Evolutionary conservation across 2,113 vertebrate species (phyloP).

Genomic region (Catagonus wagneri): DNA sequence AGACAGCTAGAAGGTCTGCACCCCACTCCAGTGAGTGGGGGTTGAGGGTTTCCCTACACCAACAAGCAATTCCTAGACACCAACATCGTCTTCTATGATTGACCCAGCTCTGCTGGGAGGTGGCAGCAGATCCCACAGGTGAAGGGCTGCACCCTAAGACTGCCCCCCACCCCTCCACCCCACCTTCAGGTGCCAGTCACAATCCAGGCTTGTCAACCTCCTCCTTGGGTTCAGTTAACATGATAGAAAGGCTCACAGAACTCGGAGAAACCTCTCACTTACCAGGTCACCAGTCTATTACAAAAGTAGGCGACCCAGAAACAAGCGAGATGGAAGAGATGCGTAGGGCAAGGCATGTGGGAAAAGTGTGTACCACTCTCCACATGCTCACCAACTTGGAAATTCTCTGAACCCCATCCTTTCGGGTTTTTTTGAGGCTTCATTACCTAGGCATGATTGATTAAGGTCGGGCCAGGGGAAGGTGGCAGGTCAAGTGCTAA

Average conservation of each 20-base stretch:
- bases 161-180: too few relatives aligned
- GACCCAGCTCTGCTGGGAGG: background rate
- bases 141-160: background rate
- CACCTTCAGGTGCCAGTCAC: background rate
- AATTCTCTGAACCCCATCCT: background rate
- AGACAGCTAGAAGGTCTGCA: background rate
- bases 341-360: background rate
- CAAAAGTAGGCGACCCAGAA: background rate
- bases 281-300: background rate
- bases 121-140: background rate
- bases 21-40: background rate
- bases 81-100: background rate
- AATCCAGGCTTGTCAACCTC: background rate
- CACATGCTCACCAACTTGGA: background rate
- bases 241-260: background rate
- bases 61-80: background rate
- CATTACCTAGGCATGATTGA: background rate
- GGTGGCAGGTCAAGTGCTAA: too few relatives aligned
- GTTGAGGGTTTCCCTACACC: background rate
- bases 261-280: background rate
- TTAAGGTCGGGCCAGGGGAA: too few relatives aligned
- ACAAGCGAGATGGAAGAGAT: background rate
- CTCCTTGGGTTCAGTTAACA: background rate
- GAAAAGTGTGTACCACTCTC: background rate
- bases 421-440: background rate